Percentiles rank a stretch among this genome's conserved stretches.
phyloP scores from a whole-genome alignment of 2,888 invertebrate species.

The Neoaliturus tenellus region DNA sequence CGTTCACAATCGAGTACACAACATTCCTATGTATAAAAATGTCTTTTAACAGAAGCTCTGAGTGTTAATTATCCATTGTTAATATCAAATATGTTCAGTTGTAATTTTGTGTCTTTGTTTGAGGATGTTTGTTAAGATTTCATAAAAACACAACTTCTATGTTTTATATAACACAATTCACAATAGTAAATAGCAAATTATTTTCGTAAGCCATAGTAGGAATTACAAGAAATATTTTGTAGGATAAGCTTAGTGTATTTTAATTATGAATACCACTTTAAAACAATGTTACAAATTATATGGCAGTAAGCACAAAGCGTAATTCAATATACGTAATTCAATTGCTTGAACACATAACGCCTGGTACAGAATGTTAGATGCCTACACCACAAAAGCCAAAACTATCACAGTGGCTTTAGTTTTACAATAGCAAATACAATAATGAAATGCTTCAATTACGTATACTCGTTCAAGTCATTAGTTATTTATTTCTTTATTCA shows the following conservation, averaged over 20 bases:
- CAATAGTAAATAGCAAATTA: too few species aligned
- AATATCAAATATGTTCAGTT: neutral
- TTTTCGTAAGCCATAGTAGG: too few species aligned
- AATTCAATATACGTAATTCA: conserved; percentile 10
- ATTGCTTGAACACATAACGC: neutral
- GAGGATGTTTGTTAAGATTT: neutral
- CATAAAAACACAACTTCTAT: too few species aligned
- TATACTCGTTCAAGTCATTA: neutral
- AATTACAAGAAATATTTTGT: neutral
- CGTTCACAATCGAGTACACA: conserved; percentile 54
- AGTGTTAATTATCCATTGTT: conserved; percentile 15
- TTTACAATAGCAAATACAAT: conserved; percentile 16
- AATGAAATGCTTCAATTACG: conserved; percentile 17
- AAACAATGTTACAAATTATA: neutral
- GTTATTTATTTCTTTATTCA: neutral
- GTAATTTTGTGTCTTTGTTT: neutral
- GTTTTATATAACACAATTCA: too few species aligned
- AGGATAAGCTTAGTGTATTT: too few species aligned
- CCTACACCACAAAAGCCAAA: neutral
- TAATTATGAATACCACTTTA: neutral
- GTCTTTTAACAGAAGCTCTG: conserved; percentile 54
- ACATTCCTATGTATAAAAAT: conserved; percentile 67
- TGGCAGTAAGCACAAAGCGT: conserved; percentile 8
- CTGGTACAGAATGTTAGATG: neutral
- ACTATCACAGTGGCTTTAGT: neutral